phyloP scores from a whole-genome alignment of 2,113 vertebrate genomes.

The Chinchilla lanigera region DNA sequence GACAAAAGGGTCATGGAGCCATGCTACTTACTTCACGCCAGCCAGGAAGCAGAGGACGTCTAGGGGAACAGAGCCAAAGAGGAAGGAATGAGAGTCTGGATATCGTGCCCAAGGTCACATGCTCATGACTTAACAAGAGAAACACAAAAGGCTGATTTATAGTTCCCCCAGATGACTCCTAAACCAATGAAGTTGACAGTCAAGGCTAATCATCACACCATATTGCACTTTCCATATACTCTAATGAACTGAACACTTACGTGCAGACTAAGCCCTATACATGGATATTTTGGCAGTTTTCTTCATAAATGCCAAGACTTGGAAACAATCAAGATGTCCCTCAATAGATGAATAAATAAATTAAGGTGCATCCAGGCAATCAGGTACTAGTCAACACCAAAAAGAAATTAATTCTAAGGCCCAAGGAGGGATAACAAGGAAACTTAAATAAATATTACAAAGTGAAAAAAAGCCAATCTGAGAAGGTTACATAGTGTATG shows the following conservation, averaged over 20 bases:
- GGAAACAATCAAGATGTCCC: too few relatives aligned
- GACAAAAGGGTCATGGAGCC: too few relatives aligned
- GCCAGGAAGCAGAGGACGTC: too few relatives aligned
- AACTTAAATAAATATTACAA: background rate
- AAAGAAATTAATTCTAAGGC: background rate
- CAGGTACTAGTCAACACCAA: background rate
- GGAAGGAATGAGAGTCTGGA: too few relatives aligned
- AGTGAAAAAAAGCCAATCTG: background rate
- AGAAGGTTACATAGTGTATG: background rate
- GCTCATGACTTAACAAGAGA: background rate
- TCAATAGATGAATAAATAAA: background rate
- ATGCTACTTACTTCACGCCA: too few relatives aligned
- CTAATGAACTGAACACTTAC: background rate
- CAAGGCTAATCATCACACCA: background rate
- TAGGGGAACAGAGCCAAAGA: too few relatives aligned
- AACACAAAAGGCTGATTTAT: background rate
- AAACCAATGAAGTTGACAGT: too few relatives aligned
- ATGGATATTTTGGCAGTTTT: background rate
- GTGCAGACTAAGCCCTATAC: background rate
- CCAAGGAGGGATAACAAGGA: background rate
- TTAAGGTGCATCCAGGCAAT: background rate
- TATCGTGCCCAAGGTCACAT: too few relatives aligned
- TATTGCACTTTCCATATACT: background rate
- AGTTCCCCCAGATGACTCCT: background rate
- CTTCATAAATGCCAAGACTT: too few relatives aligned